Evolutionary conservation across 1,140 invertebrate genomes (phyloP).

Genomic region (Carposina sasakii): DNA sequence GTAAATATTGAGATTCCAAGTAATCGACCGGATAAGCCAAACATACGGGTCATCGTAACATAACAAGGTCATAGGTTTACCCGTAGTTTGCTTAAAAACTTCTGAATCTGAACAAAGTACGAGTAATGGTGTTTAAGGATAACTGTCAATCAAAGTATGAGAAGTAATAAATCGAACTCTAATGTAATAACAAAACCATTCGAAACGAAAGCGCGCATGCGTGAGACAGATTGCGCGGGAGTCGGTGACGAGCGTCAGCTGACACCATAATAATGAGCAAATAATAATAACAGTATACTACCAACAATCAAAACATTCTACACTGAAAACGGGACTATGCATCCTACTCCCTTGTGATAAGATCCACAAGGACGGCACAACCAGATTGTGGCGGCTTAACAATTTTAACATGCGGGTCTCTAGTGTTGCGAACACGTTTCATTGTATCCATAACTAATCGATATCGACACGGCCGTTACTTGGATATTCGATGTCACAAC

Average conservation of each 20-base stretch:
- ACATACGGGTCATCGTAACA: no score
- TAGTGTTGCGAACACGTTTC: constrained; percentile 23
- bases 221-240: constrained; percentile 17
- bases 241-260: constrained; percentile 30
- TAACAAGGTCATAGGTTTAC: no score
- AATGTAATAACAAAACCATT: not conserved
- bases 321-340: constrained; percentile 12
- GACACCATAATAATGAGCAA: constrained; percentile 26
- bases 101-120: no score
- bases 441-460: constrained; percentile 19
- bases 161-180: no score
- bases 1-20: no score
- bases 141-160: no score
- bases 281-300: constrained; percentile 18
- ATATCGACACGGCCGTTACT: constrained; percentile 32
- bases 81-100: no score
- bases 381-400: constrained; percentile 34
- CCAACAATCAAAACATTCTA: not conserved
- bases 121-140: no score
- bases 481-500: no score
- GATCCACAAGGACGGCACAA: constrained; percentile 17
- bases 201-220: no score
- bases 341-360: constrained; percentile 31
- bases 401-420: constrained; percentile 39
- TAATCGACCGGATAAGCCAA: no score